Base-by-base conservation (phyloP, 2,113 vertebrate genomes). In the Cygnus buccinator region DNA sequence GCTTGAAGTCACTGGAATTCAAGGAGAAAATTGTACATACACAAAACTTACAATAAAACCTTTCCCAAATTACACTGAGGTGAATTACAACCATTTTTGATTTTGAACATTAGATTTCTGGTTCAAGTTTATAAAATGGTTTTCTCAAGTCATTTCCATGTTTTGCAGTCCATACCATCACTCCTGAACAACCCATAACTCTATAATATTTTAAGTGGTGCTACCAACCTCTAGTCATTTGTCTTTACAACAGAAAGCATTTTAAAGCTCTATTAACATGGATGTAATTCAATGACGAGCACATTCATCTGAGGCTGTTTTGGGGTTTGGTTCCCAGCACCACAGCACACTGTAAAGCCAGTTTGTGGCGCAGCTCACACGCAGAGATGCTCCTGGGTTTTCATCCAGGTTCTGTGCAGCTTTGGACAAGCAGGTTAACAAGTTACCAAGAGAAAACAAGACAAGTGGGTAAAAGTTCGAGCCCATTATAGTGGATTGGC, bases 191-290 rank as follows among this genome's bases (percentile, higher is more conserved):
- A 43, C 55, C 35, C 26, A 43, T 57, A 41, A 55, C 55, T 50
- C 55, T 17, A 0, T 26, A 57, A 18, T 13, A 5, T 20, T 39
- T 14, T 2, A 52, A 26, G 48, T 29, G 37, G 18, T 28, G 16
- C 37, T 21, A 14, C 50, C 39, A 66, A 39, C 37, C 37, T 37
- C 31, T 8, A 12, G 14, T 20, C 67, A 2, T 0, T 3, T 76
- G 43, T 29, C 12, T n/a, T 63, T 18, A 39, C 12, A 2, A 11
- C 9, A 39, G 70, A 39, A 28, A 13, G 20, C 6, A 1, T 4
- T 26, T 52, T 0, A 18, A n/a, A 77, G 66, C n/a, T 46, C 7
- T 4, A 2, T 29, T 52, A 19, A 4, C 11, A 1, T 0, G 14
- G 44, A 26, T 33, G 10, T 3, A 0, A 35, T 22, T 11, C 4